Conservation (phyloP, 2,888 invertebrate species). For the Leucoma salicis region DNA sequence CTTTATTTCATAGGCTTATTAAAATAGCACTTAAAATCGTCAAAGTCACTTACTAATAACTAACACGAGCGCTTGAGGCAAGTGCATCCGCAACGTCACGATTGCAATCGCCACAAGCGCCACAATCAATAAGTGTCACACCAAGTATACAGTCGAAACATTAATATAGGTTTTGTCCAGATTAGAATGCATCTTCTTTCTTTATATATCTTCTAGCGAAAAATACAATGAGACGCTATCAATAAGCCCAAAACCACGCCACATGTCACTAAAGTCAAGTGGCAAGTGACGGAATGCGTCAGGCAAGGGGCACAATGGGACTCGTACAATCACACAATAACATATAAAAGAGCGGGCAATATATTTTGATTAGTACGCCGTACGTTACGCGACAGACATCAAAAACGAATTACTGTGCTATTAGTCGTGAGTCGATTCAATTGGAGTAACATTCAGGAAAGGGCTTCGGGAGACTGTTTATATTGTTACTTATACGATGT, state of each 20-base stretch:
- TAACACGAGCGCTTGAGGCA: no score
- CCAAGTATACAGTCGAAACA: no score
- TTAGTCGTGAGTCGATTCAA: constrained; percentile 48
- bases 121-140: no score
- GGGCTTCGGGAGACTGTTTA: constrained; percentile 37
- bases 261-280: constrained; percentile 26
- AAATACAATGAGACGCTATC: constrained; percentile 13
- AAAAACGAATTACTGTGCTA: constrained; percentile 60
- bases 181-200: no score
- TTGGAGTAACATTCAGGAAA: constrained; percentile 45
- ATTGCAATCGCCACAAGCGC: no score
- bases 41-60: no score
- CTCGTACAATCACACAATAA: constrained; percentile 34
- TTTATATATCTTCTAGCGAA: no score
- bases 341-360: constrained; percentile 52
- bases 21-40: no score
- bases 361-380: constrained; percentile 62
- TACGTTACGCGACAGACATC: constrained; percentile 55
- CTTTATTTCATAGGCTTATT: no score
- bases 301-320: constrained; percentile 39
- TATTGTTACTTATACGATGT: constrained; percentile 36
- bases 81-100: no score
- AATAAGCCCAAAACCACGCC: constrained; percentile 29
- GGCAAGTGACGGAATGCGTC: constrained; percentile 15
- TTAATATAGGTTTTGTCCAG: no score